These are phyloP conservation scores for Bicyclus anynana DNA, from an alignment of 1,140 invertebrate genomes.

Conservation along the genomic window DNA sequence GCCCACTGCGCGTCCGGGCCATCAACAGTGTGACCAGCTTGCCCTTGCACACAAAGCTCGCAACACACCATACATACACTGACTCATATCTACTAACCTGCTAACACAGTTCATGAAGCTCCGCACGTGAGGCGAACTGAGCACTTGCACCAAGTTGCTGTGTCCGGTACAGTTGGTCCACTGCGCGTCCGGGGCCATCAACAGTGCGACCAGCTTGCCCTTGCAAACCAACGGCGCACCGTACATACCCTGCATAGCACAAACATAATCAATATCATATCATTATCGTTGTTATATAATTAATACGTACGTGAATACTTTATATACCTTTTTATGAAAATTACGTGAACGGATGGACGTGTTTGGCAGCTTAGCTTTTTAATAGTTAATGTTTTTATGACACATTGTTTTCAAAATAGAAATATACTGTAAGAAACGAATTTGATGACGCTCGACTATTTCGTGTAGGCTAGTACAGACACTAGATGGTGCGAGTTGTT, in stretches of 20 bases:
- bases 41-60: constrained; percentile 47
- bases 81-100: too few relatives aligned
- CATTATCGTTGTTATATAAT: too few relatives aligned
- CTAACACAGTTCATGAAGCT: constrained; percentile 47
- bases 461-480: too few relatives aligned
- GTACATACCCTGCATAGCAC: constrained; percentile 50
- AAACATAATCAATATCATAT: not conserved
- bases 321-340: too few relatives aligned
- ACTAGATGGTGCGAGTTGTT: too few relatives aligned
- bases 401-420: too few relatives aligned
- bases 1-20: constrained; percentile 63
- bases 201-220: constrained; percentile 41
- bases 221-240: constrained; percentile 52
- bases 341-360: too few relatives aligned
- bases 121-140: constrained; percentile 28
- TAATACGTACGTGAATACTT: too few relatives aligned
- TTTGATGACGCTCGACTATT: too few relatives aligned
- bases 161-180: constrained; percentile 63
- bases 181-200: constrained; percentile 60
- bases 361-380: too few relatives aligned
- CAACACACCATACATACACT: constrained; percentile 63
- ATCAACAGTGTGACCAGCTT: constrained; percentile 44
- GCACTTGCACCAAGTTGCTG: constrained; percentile 44
- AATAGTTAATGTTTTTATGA: too few relatives aligned
- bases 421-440: too few relatives aligned